phyloP scores from a whole-genome alignment of 1,140 invertebrate genomes.

The Leptestheria dahalacensis region DNA sequence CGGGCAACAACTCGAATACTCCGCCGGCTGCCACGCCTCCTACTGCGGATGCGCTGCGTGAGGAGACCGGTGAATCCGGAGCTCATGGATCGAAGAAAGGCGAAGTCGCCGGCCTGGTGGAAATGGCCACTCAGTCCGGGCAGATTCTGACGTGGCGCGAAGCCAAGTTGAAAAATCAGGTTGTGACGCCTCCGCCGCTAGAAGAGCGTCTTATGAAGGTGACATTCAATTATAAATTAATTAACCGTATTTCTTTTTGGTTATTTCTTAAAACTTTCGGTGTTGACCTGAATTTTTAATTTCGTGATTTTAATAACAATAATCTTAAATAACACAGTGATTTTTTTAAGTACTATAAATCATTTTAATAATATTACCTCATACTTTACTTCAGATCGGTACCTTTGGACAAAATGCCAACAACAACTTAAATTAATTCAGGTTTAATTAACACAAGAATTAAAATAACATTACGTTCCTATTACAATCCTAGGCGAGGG shows the following conservation, averaged over 20 bases:
- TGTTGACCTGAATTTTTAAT: no score
- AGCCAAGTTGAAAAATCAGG: slow-evolving; percentile 13
- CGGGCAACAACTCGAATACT: slow-evolving; percentile 13
- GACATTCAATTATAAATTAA: not conserved
- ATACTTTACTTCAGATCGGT: not conserved
- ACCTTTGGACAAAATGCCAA: not conserved
- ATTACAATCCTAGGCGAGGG: slow-evolving; percentile 3
- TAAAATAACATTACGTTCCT: not conserved
- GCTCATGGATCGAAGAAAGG: not conserved
- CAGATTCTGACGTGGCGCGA: slow-evolving; percentile 13
- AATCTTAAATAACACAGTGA: no score
- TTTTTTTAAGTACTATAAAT: no score
- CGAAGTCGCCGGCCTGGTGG: not conserved
- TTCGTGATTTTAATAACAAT: no score
- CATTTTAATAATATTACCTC: no score
- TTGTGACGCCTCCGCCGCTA: slow-evolving; percentile 10
- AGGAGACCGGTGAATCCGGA: not conserved
- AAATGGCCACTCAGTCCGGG: not conserved
- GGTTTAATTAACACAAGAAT: not conserved
- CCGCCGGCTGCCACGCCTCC: slow-evolving; percentile 11
- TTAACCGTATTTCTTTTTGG: no score
- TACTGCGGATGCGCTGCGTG: not conserved
- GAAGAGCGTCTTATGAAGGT: slow-evolving; percentile 9
- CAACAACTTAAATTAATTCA: not conserved
- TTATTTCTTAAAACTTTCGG: no score